Evolutionary conservation across 2,888 invertebrate species (phyloP), one percentile per base, ranked within the genome.

Genomic region (Sinopyrophorus schimmeli): DNA sequence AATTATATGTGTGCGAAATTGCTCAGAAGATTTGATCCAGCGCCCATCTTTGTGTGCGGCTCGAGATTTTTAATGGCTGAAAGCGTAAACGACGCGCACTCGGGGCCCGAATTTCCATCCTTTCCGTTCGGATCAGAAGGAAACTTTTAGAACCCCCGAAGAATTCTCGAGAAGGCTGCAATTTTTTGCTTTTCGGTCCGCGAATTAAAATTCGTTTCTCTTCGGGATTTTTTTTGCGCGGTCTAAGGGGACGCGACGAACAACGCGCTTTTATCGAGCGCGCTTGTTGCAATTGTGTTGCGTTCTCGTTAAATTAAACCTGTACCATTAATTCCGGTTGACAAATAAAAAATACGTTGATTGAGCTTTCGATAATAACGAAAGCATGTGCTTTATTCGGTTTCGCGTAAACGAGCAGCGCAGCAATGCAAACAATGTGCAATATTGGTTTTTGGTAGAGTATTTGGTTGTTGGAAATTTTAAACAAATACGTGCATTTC

Each of bases 1-100:
- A 61, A 62, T 63, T 62, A 62, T 62, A 44, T 58, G 56, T n/a
- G n/a, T 55, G 59, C 35, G 56, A 54, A 63, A 63, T 60, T 54
- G 58, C 41, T 48, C 54, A 57, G 57, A 62, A 61, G 60, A 55
- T 59, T 60, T 59, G 61, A 59, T 57, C 58, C 52, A 55, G 41
- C 54, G 50, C 54, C n/a, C 54, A 55, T 56, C 55, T 55, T 55
- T 58, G 59, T 59, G 55, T 57, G 52, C 56, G 50, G 54, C 58
- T 56, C 26, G 47, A 54, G 53, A 50, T 55, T 60, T n/a, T 62
- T 58, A 58, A 58, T 59, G 60, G 35, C 27, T 27, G 27, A 34
- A 32, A 27, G 38, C 30, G 17, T n/a, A n/a, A n/a, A 21, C 28
- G 35, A 12, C 18, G 5, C 20, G 35, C 10, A 42, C 5, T 31